Conservation (phyloP, 2,888 invertebrate genomes). For the Pollenia angustigena region DNA sequence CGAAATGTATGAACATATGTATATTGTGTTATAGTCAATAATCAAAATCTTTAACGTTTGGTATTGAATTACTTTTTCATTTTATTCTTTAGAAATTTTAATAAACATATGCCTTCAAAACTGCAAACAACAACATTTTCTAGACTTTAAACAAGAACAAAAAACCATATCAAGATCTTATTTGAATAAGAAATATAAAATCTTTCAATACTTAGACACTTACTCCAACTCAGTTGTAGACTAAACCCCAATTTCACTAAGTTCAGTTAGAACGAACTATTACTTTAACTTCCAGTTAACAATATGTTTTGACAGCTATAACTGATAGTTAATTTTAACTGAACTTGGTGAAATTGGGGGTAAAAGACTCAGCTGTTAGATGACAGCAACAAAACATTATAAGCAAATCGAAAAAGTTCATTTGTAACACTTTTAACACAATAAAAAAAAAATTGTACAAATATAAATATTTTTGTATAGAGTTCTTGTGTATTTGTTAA, state of each 20-base stretch:
- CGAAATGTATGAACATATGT: too few species aligned
- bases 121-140: conserved; percentile 30
- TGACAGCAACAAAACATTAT: conserved; percentile 62
- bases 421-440: neutral
- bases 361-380: conserved; percentile 65
- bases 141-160: conserved; percentile 12
- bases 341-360: too few species aligned
- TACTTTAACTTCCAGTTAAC: too few species aligned
- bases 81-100: neutral
- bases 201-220: too few species aligned
- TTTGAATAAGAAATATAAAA: conserved; percentile 3
- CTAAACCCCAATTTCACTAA: too few species aligned
- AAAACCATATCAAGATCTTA: neutral
- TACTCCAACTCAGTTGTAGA: neutral
- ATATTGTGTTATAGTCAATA: too few species aligned
- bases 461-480: too few species aligned
- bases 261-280: too few species aligned
- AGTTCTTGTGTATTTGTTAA: neutral
- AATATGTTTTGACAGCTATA: too few species aligned
- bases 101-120: conserved; percentile 23
- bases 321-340: too few species aligned
- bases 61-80: neutral
- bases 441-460: neutral
- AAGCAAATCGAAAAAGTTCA: conserved; percentile 55
- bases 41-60: neutral